Evolutionary conservation across 1,140 invertebrate species (phyloP), one percentile per base, ranked within the genome.

Genomic region (Drosophila suzukii): DNA sequence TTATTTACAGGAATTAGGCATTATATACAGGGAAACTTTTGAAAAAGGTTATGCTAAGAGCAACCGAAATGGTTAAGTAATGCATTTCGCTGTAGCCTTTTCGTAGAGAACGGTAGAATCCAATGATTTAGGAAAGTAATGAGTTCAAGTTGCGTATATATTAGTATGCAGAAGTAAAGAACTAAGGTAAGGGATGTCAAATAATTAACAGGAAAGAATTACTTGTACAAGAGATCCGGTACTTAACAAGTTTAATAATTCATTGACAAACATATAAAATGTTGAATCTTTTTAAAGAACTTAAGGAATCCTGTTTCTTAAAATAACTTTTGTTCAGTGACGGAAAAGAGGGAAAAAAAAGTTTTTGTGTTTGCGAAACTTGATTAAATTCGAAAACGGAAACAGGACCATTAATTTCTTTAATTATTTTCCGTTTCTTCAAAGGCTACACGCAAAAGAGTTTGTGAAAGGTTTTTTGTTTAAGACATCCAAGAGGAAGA

Each of bases 1-100:
- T 59, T 76, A 76, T 75, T 58, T 75, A 75, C 73, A 76, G 41
- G 41, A n/a, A 41, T 50, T 43, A 27, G 63, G 59, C 36, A 15
- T 68, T 71, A 70, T 71, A 30, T 71, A 71, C 67, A 58, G 32
- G 44, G 10, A 43, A 17, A 39, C n/a, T 32, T n/a, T 68, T 27
- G n/a, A n/a, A 13, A 62, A 39, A 32, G 59, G 36, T 62, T 62
- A 62, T 41, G 36, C 32, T 38, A 51, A 20, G 24, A 57, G 51
- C 17, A 67, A 63, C 20, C 46, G 55, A 73, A 60, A 34, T 47
- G 39, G 11, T 47, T 17, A 47, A 17, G n/a, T 36, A 30, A 43
- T 39, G 41, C 38, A 34, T 8, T 11, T 41, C 36, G 32, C 12
- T 30, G 44, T 58, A 51, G 65, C 68, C 67, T 70, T 57, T 12